These are phyloP conservation scores for Morus bassanus DNA, from an alignment of 2,797 vertebrate genomes.

Conservation along the genomic window DNA sequence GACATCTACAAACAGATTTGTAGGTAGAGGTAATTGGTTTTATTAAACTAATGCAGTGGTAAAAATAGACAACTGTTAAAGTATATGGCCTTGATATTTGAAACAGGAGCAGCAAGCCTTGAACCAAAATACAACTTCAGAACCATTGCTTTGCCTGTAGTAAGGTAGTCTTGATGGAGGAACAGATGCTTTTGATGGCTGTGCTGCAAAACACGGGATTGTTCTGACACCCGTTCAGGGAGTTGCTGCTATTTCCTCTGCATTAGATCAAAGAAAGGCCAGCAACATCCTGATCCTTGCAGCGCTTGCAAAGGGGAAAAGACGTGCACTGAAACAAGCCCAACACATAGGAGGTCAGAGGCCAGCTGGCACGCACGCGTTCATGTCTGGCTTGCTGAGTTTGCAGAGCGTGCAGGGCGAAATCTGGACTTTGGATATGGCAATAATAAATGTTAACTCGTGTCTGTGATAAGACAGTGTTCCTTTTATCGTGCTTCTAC, in stretches of 20 bases:
- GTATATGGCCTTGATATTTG: neutral
- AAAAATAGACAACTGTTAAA: neutral
- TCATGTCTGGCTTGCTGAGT: slow-evolving; percentile 12
- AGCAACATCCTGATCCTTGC: neutral
- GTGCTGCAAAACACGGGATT: neutral
- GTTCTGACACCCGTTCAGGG: neutral
- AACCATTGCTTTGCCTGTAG: neutral
- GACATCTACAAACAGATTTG: neutral
- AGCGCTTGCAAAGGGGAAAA: neutral
- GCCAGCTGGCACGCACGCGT: neutral
- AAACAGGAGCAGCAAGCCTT: neutral
- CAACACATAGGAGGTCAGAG: neutral
- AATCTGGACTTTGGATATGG: slow-evolving; percentile 62
- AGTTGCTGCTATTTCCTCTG: slow-evolving; percentile 22
- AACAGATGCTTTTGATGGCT: neutral
- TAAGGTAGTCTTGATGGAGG: neutral
- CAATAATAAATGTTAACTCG: slow-evolving; percentile 43
- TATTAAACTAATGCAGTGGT: neutral
- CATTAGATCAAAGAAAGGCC: neutral
- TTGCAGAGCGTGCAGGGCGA: neutral
- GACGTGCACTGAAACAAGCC: neutral
- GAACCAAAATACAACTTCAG: neutral
- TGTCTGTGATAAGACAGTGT: slow-evolving; percentile 35
- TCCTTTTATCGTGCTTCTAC: neutral
- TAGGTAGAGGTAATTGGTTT: neutral